Conservation (phyloP, 2,888 invertebrate genomes). For the Cantharis flavilabris region DNA sequence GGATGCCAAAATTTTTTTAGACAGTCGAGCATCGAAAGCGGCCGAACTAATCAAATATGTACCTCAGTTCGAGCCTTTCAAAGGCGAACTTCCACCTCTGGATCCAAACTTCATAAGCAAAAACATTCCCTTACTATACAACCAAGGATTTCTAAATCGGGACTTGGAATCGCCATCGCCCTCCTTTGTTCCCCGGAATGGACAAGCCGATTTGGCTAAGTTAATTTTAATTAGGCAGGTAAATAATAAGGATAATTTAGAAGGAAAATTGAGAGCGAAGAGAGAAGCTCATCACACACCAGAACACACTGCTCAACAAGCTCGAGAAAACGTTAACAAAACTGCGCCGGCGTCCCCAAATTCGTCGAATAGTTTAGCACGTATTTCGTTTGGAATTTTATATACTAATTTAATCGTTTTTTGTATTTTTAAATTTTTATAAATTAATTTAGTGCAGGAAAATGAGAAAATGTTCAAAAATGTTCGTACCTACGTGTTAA, state of each 20-base stretch:
- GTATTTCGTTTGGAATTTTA: constrained; percentile 2
- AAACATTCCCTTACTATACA: constrained; percentile 47
- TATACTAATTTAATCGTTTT: background rate
- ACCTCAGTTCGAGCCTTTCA: constrained; percentile 77
- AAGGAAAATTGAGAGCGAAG: constrained; percentile 36
- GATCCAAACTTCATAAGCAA: constrained; percentile 56
- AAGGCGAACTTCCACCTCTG: constrained; percentile 72
- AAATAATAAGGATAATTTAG: constrained; percentile 34
- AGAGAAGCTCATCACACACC: constrained; percentile 47
- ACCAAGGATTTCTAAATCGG: constrained; percentile 45
- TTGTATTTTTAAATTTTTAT: constrained; percentile 6
- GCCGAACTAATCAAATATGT: constrained; percentile 65
- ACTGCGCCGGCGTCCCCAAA: background rate
- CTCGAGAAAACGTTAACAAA: constrained; percentile 22
- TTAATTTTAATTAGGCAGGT: constrained; percentile 54
- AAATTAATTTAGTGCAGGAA: background rate
- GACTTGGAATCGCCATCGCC: constrained; percentile 46
- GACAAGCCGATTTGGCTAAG: constrained; percentile 50
- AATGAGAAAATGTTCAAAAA: background rate
- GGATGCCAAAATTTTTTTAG: constrained; percentile 38
- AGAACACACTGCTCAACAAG: constrained; percentile 40
- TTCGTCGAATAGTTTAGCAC: background rate
- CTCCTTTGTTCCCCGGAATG: background rate
- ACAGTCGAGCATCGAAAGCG: constrained; percentile 56
- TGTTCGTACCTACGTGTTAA: background rate